A percentile compares a stretch with the other conserved stretches of the same genome.
Conservation (phyloP, 2,888 invertebrate species). For the Ophonus ardosiacus region DNA sequence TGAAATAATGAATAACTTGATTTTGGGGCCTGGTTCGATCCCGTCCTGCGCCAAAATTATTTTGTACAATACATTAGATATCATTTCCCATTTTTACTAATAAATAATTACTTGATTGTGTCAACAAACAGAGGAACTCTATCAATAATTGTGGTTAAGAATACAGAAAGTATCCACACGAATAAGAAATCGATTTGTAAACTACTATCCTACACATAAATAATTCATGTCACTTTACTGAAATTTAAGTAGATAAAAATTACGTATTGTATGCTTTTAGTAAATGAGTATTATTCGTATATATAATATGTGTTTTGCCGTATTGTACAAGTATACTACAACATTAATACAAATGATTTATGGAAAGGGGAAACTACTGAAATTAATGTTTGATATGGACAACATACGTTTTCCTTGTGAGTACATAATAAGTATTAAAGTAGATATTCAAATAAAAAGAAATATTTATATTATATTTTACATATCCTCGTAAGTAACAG, state of each 20-base stretch:
- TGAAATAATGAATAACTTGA: no score
- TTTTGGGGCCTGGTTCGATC: no score
- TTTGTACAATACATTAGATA: no score
- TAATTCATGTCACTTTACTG: slow-evolving; percentile 26
- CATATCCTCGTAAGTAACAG: not conserved
- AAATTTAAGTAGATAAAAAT: slow-evolving; percentile 20
- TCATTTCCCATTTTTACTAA: not conserved
- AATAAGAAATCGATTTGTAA: slow-evolving; percentile 18
- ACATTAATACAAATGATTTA: slow-evolving; percentile 23
- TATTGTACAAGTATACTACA: slow-evolving; percentile 28
- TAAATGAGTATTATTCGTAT: slow-evolving; percentile 36
- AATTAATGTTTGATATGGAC: slow-evolving; percentile 11
- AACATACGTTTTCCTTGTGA: not conserved
- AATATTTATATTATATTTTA: not conserved
- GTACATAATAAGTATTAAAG: not conserved
- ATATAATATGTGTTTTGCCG: slow-evolving; percentile 28
- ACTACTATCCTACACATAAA: slow-evolving; percentile 7
- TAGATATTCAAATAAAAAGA: slow-evolving; percentile 21
- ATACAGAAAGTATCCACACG: not conserved
- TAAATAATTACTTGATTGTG: not conserved
- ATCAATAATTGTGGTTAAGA: slow-evolving; percentile 2
- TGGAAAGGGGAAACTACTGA: not conserved
- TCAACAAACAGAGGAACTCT: slow-evolving; percentile 7
- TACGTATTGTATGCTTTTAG: slow-evolving; percentile 41
- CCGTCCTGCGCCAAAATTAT: no score